These are phyloP conservation scores for Drosophila lacicola DNA, from an alignment of 2,888 invertebrate genomes.

Conservation along the genomic window DNA sequence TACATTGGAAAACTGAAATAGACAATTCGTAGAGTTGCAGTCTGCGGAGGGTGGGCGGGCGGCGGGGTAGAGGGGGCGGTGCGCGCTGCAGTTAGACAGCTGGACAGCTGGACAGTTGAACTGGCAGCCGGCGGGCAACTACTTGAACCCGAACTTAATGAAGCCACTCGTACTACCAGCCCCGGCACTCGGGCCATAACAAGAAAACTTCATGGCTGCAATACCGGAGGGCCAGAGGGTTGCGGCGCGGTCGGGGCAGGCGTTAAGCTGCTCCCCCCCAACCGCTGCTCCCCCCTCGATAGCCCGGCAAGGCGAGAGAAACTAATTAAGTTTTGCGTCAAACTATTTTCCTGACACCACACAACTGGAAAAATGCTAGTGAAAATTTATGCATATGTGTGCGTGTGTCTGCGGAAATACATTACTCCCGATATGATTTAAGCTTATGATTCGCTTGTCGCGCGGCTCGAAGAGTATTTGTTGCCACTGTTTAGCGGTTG, in stretches of 20 bases:
- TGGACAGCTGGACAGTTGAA: conserved; percentile 68
- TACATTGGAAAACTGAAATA: conserved; percentile 79
- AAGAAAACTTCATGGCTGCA: conserved; percentile 10
- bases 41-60: background rate
- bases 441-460: conserved; percentile 46
- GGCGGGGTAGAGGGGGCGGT: background rate
- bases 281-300: conserved; percentile 15
- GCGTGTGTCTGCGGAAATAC: conserved; percentile 36
- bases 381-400: conserved; percentile 56
- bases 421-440: conserved; percentile 47
- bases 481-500: conserved; percentile 35
- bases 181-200: conserved; percentile 3
- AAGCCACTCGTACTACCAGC: conserved; percentile 56
- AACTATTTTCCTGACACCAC: conserved; percentile 57
- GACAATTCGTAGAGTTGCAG: conserved; percentile 62
- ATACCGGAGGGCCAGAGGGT: too few species aligned
- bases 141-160: conserved; percentile 76
- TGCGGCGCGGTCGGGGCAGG: conserved; percentile 1
- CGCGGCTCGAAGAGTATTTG: conserved; percentile 20
- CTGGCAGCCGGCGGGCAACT: conserved; percentile 71
- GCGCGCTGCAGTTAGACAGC: conserved; percentile 36
- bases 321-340: conserved; percentile 79
- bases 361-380: conserved; percentile 56
- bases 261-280: conserved; percentile 36
- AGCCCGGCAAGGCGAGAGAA: conserved; percentile 42